Evolutionary conservation across 2,797 vertebrate species (phyloP).

Genomic region (Diplodus puntazzo): DNA sequence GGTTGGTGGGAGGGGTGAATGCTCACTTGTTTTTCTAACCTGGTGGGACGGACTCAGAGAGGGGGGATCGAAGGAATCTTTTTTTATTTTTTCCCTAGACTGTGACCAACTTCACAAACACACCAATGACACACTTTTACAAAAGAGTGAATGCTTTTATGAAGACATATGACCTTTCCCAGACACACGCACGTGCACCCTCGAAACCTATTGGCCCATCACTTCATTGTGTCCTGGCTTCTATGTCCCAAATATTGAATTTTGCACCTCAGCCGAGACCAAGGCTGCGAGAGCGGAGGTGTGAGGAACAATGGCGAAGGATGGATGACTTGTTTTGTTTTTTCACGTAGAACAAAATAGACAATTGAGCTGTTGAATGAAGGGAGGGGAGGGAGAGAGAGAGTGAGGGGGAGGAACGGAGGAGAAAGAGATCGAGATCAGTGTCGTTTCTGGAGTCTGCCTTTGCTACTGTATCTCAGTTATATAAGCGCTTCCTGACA

Average conservation of each 20-base stretch:
- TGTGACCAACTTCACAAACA: constrained; percentile 70
- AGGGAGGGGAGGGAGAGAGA: not conserved
- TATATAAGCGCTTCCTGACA: constrained; percentile 54
- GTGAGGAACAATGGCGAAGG: constrained; percentile 45
- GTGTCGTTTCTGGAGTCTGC: constrained; percentile 60
- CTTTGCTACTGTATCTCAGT: constrained; percentile 37
- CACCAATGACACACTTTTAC: constrained; percentile 32
- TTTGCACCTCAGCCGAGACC: constrained; percentile 33
- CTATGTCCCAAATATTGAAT: constrained; percentile 48
- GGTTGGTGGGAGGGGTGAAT: constrained; percentile 85
- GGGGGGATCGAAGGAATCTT: constrained; percentile 45
- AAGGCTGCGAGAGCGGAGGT: constrained; percentile 22
- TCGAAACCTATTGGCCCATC: constrained; percentile 31
- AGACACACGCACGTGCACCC: constrained; percentile 8
- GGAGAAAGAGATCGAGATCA: constrained; percentile 25
- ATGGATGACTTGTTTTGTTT: constrained; percentile 68
- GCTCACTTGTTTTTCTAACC: constrained; percentile 86
- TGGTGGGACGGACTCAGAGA: constrained; percentile 69
- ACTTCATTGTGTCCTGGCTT: constrained; percentile 26
- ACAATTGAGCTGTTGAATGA: constrained; percentile 46
- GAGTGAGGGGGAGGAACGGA: constrained; percentile 21
- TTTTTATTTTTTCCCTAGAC: constrained; percentile 30
- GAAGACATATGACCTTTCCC: constrained; percentile 30
- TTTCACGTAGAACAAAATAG: constrained; percentile 55
- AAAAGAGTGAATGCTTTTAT: constrained; percentile 39